Base-by-base conservation (phyloP, 2,797 vertebrate species). In the Gadopsis marmoratus region DNA sequence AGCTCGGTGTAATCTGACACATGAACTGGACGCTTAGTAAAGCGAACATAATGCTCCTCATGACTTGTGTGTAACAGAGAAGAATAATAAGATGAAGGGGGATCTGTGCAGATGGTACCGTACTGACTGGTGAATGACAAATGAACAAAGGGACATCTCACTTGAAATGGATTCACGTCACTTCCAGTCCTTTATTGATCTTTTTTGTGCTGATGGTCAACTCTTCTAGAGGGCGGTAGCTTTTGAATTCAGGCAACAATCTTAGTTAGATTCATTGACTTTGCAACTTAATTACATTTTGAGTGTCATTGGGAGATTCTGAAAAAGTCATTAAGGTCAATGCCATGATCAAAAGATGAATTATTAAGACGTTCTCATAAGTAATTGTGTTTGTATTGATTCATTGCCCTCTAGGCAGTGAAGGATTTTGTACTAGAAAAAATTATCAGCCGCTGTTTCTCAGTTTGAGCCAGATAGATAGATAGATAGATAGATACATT, bases 1-100 rank as follows among this genome's bases (percentile, higher is more conserved):
- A 55, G 58, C 33, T 61, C 29, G 3, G 45, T 72, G 58, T 66
- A 74, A 78, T 76, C 76, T 78, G 63, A 84, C 61, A 75, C 58
- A 39, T 55, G 26, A 77, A 69, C 66, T 62, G 59, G 61, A 79
- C 16, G 2, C 61, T 60, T 4, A 29, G 63, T n/a, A 23, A 47
- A 35, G 33, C 16, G 67, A 60, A 76, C 67, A 50, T 41, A 47
- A 62, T 31, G 58, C 59, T 48, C 48, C 16, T 33, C 5, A 29
- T 37, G 53, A 31, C 35, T 4, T 62, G 41, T 39, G 31, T 62
- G 50, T 43, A 39, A 62, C 7, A 48, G 45, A 61, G 31, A 72
- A 31, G 35, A 39, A 31, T 17, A 19, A 61, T 50, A 50, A 10
- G 7, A 63, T 70, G 23, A 35, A 60, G 45, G 3, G 55, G 11